Conservation (phyloP, 2,888 invertebrate species). For the Drosophila testacea region DNA sequence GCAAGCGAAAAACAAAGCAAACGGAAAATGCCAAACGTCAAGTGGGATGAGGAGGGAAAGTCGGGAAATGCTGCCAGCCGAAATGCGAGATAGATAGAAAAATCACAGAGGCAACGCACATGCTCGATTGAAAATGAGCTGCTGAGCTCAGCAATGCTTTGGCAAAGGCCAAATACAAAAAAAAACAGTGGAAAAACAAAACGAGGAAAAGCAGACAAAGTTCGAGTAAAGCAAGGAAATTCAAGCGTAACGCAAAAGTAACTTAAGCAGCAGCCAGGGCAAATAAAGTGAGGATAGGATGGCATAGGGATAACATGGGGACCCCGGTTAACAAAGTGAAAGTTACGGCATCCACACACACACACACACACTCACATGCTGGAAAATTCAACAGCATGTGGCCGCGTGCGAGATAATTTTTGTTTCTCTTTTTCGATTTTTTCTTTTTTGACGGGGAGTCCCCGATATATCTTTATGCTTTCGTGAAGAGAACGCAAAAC, state of each 20-base stretch:
- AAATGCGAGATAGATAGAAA: slow-evolving; percentile 49
- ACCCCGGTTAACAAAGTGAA: slow-evolving; percentile 70
- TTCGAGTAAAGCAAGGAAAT: slow-evolving; percentile 58
- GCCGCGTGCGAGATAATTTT: slow-evolving; percentile 56
- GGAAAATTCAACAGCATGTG: slow-evolving; percentile 58
- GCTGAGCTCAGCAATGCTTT: slow-evolving; percentile 72
- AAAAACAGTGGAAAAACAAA: slow-evolving; percentile 29
- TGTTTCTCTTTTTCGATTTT: slow-evolving; percentile 22
- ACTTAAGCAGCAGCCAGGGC: slow-evolving; percentile 70
- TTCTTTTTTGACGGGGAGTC: slow-evolving; percentile 22
- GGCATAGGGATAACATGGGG: slow-evolving; percentile 19
- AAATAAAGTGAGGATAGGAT: slow-evolving; percentile 66
- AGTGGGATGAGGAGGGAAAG: background rate
- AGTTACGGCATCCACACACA: slow-evolving; percentile 57
- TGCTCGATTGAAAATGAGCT: slow-evolving; percentile 74
- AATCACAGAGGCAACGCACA: slow-evolving; percentile 69
- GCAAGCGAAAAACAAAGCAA: slow-evolving; percentile 59
- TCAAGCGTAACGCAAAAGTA: slow-evolving; percentile 75
- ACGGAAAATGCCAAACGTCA: slow-evolving; percentile 31
- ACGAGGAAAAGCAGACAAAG: slow-evolving; percentile 19
- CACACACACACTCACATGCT: slow-evolving; percentile 28
- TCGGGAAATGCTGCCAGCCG: slow-evolving; percentile 4
- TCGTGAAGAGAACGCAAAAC: slow-evolving; percentile 58
- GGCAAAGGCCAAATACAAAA: slow-evolving; percentile 33
- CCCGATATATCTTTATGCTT: slow-evolving; percentile 75